A percentile compares a stretch with the other conserved stretches of the same genome.
Evolutionary conservation across 2,888 invertebrate genomes (phyloP).

Genomic region (Thysanoteuthis rhombus): DNA sequence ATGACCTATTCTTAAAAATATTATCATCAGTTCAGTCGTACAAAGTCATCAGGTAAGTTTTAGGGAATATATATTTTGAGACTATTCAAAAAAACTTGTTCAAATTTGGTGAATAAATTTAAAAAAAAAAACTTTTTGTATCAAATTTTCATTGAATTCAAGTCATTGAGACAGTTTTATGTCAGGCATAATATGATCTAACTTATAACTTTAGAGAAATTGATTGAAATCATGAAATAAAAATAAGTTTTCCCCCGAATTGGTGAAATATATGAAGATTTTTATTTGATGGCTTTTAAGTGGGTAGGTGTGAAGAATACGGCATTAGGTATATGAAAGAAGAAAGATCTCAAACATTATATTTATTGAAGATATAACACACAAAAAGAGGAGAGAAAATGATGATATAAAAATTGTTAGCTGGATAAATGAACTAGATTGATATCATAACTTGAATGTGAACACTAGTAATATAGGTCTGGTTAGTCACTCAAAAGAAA

Average conservation of each 20-base stretch:
- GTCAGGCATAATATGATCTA: not conserved
- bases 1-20: not conserved
- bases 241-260: not conserved
- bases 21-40: not conserved
- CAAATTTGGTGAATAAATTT: not conserved
- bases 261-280: not conserved
- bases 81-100: too few species aligned
- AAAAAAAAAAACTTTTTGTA: not conserved
- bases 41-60: not conserved
- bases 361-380: too few species aligned
- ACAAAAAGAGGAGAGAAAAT: too few species aligned
- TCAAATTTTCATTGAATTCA: not conserved
- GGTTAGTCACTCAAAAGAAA: too few species aligned
- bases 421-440: too few species aligned
- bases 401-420: too few species aligned
- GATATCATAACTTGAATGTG: too few species aligned
- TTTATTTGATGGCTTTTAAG: not conserved
- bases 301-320: not conserved
- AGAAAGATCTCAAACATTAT: too few species aligned
- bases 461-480: too few species aligned
- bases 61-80: not conserved
- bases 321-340: too few species aligned
- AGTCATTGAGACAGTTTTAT: not conserved
- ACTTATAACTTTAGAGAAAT: not conserved
- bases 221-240: not conserved